These are phyloP conservation scores for Conopomorpha cramerella DNA, from an alignment of 1,140 invertebrate species.

Conservation along the genomic window DNA sequence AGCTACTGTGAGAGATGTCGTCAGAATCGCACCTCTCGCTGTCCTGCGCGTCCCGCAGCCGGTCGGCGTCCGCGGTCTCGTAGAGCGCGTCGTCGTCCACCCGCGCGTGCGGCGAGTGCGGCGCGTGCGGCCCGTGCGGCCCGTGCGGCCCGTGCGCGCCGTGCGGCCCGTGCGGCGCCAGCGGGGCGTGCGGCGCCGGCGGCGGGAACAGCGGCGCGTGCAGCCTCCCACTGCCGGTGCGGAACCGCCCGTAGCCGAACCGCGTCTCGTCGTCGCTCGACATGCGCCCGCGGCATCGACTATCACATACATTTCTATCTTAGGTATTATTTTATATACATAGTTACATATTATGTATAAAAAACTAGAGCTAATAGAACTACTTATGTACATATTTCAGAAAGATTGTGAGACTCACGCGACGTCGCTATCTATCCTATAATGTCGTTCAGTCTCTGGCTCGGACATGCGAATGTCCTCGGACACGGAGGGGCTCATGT, in stretches of 20 bases:
- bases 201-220: slow-evolving; percentile 66
- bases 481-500: slow-evolving; percentile 88
- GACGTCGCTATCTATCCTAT: slow-evolving; percentile 84
- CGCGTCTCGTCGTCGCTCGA: slow-evolving; percentile 72
- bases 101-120: slow-evolving; percentile 59
- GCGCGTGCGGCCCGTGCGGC: slow-evolving; percentile 41
- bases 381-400: too few relatives aligned
- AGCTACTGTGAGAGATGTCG: too few relatives aligned
- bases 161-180: slow-evolving; percentile 23
- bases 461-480: slow-evolving; percentile 92
- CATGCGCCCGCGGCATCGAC: slow-evolving; percentile 56
- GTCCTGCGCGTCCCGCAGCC: slow-evolving; percentile 75
- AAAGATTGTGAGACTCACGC: too few relatives aligned
- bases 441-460: slow-evolving; percentile 86
- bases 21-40: slow-evolving; percentile 91
- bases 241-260: slow-evolving; percentile 76
- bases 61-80: slow-evolving; percentile 76
- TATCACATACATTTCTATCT: too few relatives aligned
- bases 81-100: slow-evolving; percentile 84
- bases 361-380: too few relatives aligned
- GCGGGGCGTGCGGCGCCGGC: slow-evolving; percentile 66
- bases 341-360: too few relatives aligned
- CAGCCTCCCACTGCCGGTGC: slow-evolving; percentile 69
- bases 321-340: too few relatives aligned
- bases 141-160: slow-evolving; percentile 44